These are phyloP conservation scores for Portunus trituberculatus DNA, from an alignment of 1,140 invertebrate species.

Conservation along the genomic window DNA sequence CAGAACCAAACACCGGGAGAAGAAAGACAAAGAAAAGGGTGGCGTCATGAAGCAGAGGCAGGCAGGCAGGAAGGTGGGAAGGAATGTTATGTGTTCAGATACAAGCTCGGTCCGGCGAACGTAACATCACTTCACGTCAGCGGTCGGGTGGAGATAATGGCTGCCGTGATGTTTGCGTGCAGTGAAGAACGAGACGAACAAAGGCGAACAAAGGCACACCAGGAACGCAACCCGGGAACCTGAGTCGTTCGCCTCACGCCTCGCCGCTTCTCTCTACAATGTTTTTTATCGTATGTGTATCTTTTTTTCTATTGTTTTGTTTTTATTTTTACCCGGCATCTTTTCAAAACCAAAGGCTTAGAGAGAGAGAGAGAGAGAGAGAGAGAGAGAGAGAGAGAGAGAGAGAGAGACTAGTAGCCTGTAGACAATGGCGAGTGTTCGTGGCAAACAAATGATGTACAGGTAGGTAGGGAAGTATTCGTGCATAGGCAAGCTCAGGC, in stretches of 20 bases:
- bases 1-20: not conserved
- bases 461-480: no score
- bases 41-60: not conserved
- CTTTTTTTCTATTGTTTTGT: no score
- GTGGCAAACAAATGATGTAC: no score
- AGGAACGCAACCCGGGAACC: not conserved
- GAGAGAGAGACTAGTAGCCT: not conserved
- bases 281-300: no score
- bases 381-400: slow-evolving; percentile 29
- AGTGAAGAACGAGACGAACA: not conserved
- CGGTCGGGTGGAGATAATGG: not conserved
- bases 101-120: not conserved
- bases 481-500: no score
- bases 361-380: slow-evolving; percentile 29
- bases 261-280: no score
- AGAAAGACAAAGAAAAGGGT: not conserved
- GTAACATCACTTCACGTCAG: not conserved
- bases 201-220: not conserved
- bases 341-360: not conserved
- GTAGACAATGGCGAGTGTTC: no score
- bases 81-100: not conserved
- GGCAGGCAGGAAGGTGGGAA: not conserved
- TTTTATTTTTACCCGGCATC: no score
- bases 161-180: not conserved
- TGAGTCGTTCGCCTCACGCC: no score